Conservation (phyloP, 2,888 invertebrate species). For the Drosophila buzzatii region DNA sequence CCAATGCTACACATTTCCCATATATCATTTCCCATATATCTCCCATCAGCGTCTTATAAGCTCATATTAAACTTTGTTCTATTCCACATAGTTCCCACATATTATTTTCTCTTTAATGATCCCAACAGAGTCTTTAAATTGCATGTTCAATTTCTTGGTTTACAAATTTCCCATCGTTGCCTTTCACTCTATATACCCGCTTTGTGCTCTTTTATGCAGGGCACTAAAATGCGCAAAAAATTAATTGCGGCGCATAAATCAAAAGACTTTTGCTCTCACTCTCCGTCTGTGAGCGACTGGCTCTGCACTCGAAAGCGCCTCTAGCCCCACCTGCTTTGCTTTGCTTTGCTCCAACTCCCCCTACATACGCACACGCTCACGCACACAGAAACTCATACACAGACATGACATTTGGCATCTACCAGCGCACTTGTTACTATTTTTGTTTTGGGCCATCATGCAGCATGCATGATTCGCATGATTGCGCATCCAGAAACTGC, state of each 20-base stretch:
- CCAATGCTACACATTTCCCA: no score
- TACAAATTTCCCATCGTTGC: neutral
- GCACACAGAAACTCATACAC: slow-evolving; percentile 2
- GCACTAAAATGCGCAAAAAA: slow-evolving; percentile 77
- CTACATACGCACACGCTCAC: slow-evolving; percentile 9
- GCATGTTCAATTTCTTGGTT: neutral
- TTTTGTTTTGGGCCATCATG: slow-evolving; percentile 47
- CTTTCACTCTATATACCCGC: slow-evolving; percentile 20
- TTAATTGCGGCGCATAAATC: slow-evolving; percentile 82
- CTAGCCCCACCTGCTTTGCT: neutral
- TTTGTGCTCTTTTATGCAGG: neutral
- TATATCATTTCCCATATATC: no score
- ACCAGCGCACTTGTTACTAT: slow-evolving; percentile 52
- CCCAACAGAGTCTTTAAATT: neutral
- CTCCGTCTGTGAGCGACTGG: slow-evolving; percentile 36
- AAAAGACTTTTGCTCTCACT: slow-evolving; percentile 76
- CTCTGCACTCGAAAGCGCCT: slow-evolving; percentile 4
- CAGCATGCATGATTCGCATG: slow-evolving; percentile 33
- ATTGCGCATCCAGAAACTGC: slow-evolving; percentile 17
- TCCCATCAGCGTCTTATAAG: no score
- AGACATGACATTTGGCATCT: slow-evolving; percentile 23
- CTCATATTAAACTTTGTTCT: no score
- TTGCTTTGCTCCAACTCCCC: neutral
- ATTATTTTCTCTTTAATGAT: neutral
- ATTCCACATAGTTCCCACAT: no score